Conservation (phyloP, 2,113 vertebrate species). For the Amblyopsis rosae region DNA sequence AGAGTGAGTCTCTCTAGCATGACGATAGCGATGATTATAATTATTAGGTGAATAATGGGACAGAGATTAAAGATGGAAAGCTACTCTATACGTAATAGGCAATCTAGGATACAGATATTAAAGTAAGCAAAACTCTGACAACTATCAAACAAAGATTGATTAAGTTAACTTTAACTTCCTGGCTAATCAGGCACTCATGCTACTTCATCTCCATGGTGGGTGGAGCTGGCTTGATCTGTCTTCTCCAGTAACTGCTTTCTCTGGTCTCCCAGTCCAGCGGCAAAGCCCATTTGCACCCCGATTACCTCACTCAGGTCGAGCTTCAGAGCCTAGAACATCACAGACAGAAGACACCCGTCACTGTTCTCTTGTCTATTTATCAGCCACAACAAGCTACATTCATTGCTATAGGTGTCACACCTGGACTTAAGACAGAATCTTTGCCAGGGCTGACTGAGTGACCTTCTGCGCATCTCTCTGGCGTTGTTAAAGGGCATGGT, state of each 20-base stretch:
- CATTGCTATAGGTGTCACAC: conserved; percentile 33
- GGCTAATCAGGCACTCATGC: conserved; percentile 44
- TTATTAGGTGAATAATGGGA: conserved; percentile 1
- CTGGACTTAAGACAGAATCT: conserved; percentile 69
- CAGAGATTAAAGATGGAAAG: not conserved
- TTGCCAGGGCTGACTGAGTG: conserved; percentile 41
- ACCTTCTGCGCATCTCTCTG: conserved; percentile 43
- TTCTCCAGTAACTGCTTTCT: conserved; percentile 67
- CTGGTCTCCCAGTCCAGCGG: conserved; percentile 70
- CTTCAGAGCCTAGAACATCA: conserved; percentile 61
- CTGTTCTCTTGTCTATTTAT: not conserved
- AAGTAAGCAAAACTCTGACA: no score
- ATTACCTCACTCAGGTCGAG: conserved; percentile 69
- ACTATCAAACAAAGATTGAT: not conserved
- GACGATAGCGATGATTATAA: not conserved
- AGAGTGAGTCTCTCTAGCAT: not conserved
- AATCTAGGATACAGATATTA: no score
- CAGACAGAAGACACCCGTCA: conserved; percentile 9
- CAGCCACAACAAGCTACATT: not conserved
- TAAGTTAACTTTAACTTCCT: not conserved
- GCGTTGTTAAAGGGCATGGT: conserved; percentile 36
- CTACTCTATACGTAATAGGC: no score
- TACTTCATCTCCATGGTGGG: conserved; percentile 29
- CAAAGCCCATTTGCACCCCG: conserved; percentile 61
- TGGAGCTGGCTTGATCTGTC: conserved; percentile 35